Evolutionary conservation across 2,113 vertebrate species (phyloP).

Genomic region (Monarcha castaneiventris): DNA sequence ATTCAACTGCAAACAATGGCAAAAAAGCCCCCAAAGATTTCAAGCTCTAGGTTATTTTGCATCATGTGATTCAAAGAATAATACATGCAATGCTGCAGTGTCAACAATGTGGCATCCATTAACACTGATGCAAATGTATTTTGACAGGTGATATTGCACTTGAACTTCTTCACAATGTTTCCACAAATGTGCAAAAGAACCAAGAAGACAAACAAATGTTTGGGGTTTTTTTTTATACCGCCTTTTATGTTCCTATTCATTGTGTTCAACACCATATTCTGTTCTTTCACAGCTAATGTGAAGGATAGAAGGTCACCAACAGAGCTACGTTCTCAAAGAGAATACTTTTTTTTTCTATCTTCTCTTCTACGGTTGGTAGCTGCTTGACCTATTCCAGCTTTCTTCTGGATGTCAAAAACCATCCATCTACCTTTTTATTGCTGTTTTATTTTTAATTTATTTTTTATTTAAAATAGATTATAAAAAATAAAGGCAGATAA

Average conservation of each 20-base stretch:
- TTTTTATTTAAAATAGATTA: not conserved
- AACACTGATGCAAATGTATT: conserved; percentile 37
- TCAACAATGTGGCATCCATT: conserved; percentile 9
- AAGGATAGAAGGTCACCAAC: not conserved
- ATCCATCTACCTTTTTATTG: not conserved
- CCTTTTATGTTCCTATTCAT: not conserved
- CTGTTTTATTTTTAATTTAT: not conserved
- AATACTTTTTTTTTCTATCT: not conserved
- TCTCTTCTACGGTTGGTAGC: not conserved
- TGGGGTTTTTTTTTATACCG: not conserved
- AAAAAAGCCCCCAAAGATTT: not conserved
- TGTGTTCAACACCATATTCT: not conserved
- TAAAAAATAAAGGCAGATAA: not conserved
- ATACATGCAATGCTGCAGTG: not conserved
- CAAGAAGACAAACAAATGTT: not conserved
- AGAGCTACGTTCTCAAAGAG: not conserved
- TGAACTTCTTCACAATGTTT: conserved; percentile 3
- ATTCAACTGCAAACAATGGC: not conserved
- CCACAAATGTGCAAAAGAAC: not conserved
- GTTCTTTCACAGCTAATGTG: not conserved
- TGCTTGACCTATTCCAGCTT: not conserved
- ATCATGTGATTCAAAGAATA: not conserved
- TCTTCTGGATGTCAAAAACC: not conserved
- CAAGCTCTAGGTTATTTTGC: not conserved
- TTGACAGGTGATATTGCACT: conserved; percentile 10